A percentile compares a stretch with the other conserved stretches of the same genome.
Evolutionary conservation across 1,140 invertebrate species (phyloP).

Genomic region (Zaprionus taronus): DNA sequence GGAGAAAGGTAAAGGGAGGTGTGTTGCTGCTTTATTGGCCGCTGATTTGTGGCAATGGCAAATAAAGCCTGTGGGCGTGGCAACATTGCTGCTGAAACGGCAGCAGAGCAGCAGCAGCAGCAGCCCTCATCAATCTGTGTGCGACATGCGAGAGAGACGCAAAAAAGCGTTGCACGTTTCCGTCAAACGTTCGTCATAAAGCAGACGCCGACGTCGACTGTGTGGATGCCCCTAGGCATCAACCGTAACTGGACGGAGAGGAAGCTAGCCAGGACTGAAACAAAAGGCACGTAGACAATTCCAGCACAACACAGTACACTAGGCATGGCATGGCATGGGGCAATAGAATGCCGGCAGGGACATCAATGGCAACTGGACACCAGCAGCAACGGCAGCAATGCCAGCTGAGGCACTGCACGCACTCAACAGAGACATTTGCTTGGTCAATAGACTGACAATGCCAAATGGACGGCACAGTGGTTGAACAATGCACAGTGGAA

Average conservation of each 20-base stretch:
- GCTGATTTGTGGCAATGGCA: constrained; percentile 74
- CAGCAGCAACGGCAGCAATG: constrained; percentile 12
- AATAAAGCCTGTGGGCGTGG: constrained; percentile 70
- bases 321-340: constrained; percentile 4
- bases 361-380: constrained; percentile 24
- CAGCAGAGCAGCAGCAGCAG: constrained; percentile 15
- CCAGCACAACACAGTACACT: constrained; percentile 34
- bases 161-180: constrained; percentile 53
- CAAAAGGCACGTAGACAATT: constrained; percentile 72
- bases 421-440: constrained; percentile 65
- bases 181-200: constrained; percentile 63
- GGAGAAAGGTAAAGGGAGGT: not conserved
- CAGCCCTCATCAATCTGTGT: constrained; percentile 68
- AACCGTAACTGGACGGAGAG: constrained; percentile 40
- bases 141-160: constrained; percentile 21
- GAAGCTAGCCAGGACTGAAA: constrained; percentile 28
- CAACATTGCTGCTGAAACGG: constrained; percentile 18
- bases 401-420: constrained; percentile 13
- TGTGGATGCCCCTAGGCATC: constrained; percentile 30
- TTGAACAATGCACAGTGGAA: constrained; percentile 27
- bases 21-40: constrained; percentile 59
- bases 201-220: constrained; percentile 32
- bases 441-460: constrained; percentile 53
- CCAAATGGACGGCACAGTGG: constrained; percentile 24
- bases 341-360: constrained; percentile 34